Evolutionary conservation across 2,797 vertebrate genomes (phyloP).

Genomic region (Cyclopterus lumpus): DNA sequence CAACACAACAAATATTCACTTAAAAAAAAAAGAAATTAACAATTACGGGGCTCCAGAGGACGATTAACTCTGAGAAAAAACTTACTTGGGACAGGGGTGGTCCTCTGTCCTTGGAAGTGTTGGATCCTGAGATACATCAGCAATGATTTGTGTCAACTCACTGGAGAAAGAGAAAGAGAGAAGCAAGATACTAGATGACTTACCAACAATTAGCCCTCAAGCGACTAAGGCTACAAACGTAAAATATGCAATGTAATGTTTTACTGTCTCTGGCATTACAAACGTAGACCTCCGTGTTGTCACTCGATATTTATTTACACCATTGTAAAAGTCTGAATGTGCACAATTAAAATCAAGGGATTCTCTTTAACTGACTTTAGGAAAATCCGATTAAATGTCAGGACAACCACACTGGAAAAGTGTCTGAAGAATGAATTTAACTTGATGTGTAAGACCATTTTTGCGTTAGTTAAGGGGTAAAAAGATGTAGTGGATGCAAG

Average conservation of each 20-base stretch:
- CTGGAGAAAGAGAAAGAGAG: conserved; percentile 70
- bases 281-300: background rate
- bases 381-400: background rate
- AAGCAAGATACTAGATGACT: background rate
- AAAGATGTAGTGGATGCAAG: background rate
- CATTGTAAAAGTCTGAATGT: background rate
- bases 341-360: background rate
- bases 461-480: too few relatives aligned
- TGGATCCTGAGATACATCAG: conserved; percentile 94
- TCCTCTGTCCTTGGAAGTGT: conserved; percentile 94
- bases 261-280: background rate
- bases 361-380: background rate
- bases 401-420: background rate
- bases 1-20: background rate
- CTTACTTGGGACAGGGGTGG: conserved; percentile 95
- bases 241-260: background rate
- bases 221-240: background rate
- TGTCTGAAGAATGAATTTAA: background rate
- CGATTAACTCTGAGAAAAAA: background rate
- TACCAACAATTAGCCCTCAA: background rate
- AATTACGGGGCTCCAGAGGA: background rate
- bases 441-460: background rate
- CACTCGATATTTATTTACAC: background rate
- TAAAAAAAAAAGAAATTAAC: background rate
- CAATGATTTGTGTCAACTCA: conserved; percentile 95